Base-by-base conservation (phyloP, 2,113 vertebrate genomes). In the Calidris pygmaea region DNA sequence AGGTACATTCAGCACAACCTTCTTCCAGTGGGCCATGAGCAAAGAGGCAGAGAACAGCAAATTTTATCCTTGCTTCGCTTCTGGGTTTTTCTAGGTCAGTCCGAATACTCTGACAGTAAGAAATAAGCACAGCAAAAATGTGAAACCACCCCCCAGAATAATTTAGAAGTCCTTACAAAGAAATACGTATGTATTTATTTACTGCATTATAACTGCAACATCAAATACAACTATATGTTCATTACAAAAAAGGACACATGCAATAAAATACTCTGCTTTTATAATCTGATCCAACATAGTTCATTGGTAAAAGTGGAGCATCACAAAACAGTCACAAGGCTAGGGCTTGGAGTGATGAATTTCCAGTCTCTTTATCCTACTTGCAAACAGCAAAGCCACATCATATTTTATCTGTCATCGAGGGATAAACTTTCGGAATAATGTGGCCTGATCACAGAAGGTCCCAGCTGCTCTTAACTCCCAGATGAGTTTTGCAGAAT, bases 121-220 rank as follows among this genome's bases (percentile, higher is more conserved):
- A 89, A 89, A 93, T 32, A 74, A 47, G 59, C 35, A 72, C 23
- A 76, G 65, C 27, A 67, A 87, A 93, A 92, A 68, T 32, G 26
- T 41, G 35, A 60, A 87, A 52, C 50, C 48, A 45, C 9, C 1
- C 10, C 71, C 10, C 23, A 39, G 58, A 92, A 95, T 66, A 66
- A 96, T 48, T 26, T 26, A 66, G 3, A 92, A 79, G 37, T 60
- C 77, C 29, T 96, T 95, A 94, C 83, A 96, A 96, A 97, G 81
- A 91, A 95, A 92, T 71, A 65, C 1, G 2, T n/a, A 30, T 66
- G 39, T 92, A 52, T 96, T 97, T 96, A 95, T 97, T 97, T 93
- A 89, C 47, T 91, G 63, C 55, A 60, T 66, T 83, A 12, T 67
- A 74, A 89, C 53, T 67, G 82, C 85, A 91, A 87, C 68, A 66